A percentile compares a stretch with the other conserved stretches of the same genome.
These are phyloP conservation scores for Aporophyla lueneburgensis DNA, from an alignment of 2,888 invertebrate species.

Conservation along the genomic window DNA sequence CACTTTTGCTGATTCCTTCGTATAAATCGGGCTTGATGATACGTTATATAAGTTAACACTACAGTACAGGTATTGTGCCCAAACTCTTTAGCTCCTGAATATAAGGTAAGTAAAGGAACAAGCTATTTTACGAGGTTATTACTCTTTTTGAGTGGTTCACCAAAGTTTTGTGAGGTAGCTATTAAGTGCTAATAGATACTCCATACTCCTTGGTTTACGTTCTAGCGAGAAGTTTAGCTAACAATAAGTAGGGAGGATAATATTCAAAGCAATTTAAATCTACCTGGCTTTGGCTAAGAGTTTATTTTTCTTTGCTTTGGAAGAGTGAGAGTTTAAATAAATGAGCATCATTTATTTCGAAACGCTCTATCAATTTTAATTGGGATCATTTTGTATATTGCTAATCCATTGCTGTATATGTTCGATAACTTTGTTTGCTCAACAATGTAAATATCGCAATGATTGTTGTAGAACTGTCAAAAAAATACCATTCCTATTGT, in stretches of 20 bases:
- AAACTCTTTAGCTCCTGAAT: conserved; percentile 5
- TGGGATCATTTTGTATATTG: too few relatives aligned
- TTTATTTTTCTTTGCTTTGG: background rate
- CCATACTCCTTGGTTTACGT: conserved; percentile 34
- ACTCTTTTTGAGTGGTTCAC: conserved; percentile 59
- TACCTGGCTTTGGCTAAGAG: background rate
- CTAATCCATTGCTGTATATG: too few relatives aligned
- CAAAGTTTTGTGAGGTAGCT: conserved; percentile 51
- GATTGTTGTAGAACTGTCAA: too few relatives aligned
- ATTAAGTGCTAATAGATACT: conserved; percentile 40
- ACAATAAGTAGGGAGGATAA: conserved; percentile 44
- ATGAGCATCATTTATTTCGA: too few relatives aligned
- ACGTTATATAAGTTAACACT: background rate
- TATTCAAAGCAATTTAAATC: conserved; percentile 33
- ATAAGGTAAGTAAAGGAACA: conserved; percentile 37
- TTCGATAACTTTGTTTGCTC: too few relatives aligned
- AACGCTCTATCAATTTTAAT: too few relatives aligned
- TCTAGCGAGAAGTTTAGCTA: conserved; percentile 37
- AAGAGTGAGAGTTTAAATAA: background rate
- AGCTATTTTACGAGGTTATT: conserved; percentile 55
- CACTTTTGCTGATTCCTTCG: background rate
- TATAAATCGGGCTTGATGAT: background rate
- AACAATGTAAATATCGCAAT: too few relatives aligned
- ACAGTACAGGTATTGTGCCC: background rate
- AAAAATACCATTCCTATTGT: too few relatives aligned